Base-by-base conservation (phyloP, 2,888 invertebrate species). In the Acholoe squamosa region DNA sequence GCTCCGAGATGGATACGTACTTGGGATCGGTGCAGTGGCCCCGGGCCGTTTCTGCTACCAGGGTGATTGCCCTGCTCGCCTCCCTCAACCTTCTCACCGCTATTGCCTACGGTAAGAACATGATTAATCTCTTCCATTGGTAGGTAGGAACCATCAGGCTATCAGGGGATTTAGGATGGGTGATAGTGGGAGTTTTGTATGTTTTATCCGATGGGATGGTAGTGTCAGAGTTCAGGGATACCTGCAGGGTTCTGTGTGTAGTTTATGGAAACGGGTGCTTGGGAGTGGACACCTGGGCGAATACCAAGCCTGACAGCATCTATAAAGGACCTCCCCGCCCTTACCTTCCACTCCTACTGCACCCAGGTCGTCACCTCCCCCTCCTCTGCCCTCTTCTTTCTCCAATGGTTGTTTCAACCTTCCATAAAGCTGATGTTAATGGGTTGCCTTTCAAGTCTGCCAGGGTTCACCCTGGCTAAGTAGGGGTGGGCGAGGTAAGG, bases 1-100 rank as follows among this genome's bases (percentile, higher is more conserved):
- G 84, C 52, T 28, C 54, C 14, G 86, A 86, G 86, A 86, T 86
- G 86, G 86, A 86, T 86, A 86, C 86, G 86, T 56, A 28, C 19
- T 14, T 52, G 56, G 54, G 86, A 28, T 19, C 28, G n/a, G 22
- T 86, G 0, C 86, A 86, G 52, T 84, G 51, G 84, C 86, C 86
- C 54, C 86, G 56, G 54, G 54, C 86, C 54, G 56, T 19, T 28
- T 12, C 86, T 12, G 22, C 52, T 54, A 54, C 86, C 52, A 52
- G 86, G 86, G 54, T 33, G 52, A 86, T 86, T 56, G 54, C 86
- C 54, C 54, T 86, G 16, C 52, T 86, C 56, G 25, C 56, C 28
- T 86, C 54, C 54, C 56, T 86, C 86, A 52, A 56, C 56, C 86
- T 86, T 28, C 86, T 86, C 86, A 31, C 86, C 16, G 54, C 86